These are phyloP conservation scores for Dermochelys coriacea DNA, from an alignment of 2,797 vertebrate species.

Conservation along the genomic window DNA sequence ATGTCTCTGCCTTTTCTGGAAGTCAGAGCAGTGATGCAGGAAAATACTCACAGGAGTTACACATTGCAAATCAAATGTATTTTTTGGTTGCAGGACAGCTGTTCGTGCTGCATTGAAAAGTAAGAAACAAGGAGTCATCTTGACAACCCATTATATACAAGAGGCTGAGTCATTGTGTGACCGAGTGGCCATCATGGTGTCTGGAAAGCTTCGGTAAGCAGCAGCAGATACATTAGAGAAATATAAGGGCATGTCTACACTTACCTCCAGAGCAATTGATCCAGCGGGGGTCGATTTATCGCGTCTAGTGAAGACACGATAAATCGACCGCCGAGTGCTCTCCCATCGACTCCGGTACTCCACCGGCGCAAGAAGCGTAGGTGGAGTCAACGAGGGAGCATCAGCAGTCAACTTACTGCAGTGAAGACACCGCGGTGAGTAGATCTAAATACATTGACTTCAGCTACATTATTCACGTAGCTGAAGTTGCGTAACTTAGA, in stretches of 20 bases:
- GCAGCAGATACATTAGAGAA: background rate
- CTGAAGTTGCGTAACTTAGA: no score
- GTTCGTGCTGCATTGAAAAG: slow-evolving; percentile 86
- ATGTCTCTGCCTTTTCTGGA: background rate
- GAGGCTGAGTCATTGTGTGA: slow-evolving; percentile 95
- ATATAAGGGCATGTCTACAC: background rate
- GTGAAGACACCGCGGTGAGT: no score
- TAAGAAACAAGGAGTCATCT: slow-evolving; percentile 84
- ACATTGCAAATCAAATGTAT: background rate
- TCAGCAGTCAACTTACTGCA: no score
- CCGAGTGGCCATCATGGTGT: slow-evolving; percentile 92
- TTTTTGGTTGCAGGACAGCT: slow-evolving; percentile 81
- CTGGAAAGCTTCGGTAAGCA: slow-evolving; percentile 89
- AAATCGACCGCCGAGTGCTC: no score
- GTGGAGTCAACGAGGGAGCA: no score
- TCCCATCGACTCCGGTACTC: no score
- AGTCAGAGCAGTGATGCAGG: background rate
- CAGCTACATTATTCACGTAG: no score
- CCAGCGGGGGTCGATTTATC: no score
- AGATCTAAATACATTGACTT: no score
- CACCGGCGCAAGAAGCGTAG: no score
- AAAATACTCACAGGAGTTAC: background rate
- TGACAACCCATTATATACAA: slow-evolving; percentile 93
- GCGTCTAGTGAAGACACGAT: no score
- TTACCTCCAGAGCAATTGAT: no score